Percentiles rank a stretch among this genome's conserved stretches.
Conservation (phyloP, 2,797 vertebrate genomes). For the Micropoecilia bifurca region DNA sequence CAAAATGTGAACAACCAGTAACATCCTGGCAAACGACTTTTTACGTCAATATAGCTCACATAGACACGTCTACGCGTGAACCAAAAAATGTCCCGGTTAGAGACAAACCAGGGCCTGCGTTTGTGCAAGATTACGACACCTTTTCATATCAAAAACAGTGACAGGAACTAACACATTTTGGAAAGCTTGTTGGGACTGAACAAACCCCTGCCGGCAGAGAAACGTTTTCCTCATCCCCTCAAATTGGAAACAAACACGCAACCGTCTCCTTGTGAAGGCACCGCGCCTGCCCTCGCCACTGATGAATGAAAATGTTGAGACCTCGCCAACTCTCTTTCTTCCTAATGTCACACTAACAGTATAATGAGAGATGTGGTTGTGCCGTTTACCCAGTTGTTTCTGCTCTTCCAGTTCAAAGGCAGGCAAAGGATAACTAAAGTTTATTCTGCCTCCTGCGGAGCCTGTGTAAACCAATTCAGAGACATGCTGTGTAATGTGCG, state of each 20-base stretch:
- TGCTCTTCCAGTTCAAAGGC: constrained; percentile 34
- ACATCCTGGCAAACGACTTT: background rate
- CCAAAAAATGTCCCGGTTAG: constrained; percentile 14
- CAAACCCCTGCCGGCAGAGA: constrained; percentile 11
- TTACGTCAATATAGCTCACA: background rate
- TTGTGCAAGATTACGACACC: constrained; percentile 11
- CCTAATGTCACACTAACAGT: constrained; percentile 52
- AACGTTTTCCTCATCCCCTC: background rate
- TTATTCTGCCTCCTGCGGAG: constrained; percentile 7
- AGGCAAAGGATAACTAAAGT: background rate
- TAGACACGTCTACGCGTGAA: background rate
- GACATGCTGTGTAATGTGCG: background rate
- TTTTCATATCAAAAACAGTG: constrained; percentile 15
- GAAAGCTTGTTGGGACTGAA: constrained; percentile 2
- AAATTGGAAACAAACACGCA: constrained; percentile 20
- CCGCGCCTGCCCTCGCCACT: background rate
- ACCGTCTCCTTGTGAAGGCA: background rate
- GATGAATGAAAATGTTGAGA: constrained; percentile 11
- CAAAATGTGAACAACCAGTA: background rate
- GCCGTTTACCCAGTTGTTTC: constrained; percentile 48
- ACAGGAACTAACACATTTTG: constrained; percentile 14
- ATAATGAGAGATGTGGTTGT: constrained; percentile 40
- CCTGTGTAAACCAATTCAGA: constrained; percentile 1
- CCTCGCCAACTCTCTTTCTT: constrained; percentile 21
- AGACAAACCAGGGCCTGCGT: background rate